phyloP scores from a whole-genome alignment of 2,797 vertebrate species.

The Acrossocheilus wenchowensis region DNA sequence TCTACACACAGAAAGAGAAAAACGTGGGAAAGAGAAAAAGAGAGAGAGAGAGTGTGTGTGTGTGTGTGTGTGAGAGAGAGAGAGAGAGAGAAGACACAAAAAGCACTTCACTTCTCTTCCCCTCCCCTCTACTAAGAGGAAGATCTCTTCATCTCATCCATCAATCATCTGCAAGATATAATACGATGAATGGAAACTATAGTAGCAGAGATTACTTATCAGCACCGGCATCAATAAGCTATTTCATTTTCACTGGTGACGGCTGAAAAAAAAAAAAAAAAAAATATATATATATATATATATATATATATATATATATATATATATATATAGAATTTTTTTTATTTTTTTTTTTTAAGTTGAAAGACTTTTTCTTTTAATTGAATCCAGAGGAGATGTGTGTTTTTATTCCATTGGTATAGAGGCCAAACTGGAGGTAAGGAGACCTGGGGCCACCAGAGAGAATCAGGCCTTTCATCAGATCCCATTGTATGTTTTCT shows the following conservation, averaged over 20 bases:
- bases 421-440: conserved; percentile 51
- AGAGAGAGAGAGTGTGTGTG: not conserved
- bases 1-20: conserved; percentile 21
- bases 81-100: conserved; percentile 54
- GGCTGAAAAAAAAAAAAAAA: conserved; percentile 21
- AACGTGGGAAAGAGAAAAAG: conserved; percentile 48
- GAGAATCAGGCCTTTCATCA: conserved; percentile 65
- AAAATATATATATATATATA: not conserved
- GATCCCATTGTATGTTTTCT: conserved; percentile 32
- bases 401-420: conserved; percentile 42
- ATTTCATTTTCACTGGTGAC: conserved; percentile 19
- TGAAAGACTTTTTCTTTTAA: conserved; percentile 59
- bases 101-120: conserved; percentile 54
- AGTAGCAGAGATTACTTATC: conserved; percentile 59
- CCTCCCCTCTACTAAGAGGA: conserved; percentile 52
- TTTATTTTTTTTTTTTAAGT: not conserved
- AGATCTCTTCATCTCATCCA: conserved; percentile 57
- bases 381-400: conserved; percentile 55
- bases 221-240: conserved; percentile 36
- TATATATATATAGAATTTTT: not conserved
- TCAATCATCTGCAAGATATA: conserved; percentile 47
- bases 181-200: conserved; percentile 60
- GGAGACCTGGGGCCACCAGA: conserved; percentile 44
- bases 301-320: no score
- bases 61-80: not conserved